Evolutionary conservation across 2,888 invertebrate genomes (phyloP).

Genomic region (Tricholauxania praeusta): DNA sequence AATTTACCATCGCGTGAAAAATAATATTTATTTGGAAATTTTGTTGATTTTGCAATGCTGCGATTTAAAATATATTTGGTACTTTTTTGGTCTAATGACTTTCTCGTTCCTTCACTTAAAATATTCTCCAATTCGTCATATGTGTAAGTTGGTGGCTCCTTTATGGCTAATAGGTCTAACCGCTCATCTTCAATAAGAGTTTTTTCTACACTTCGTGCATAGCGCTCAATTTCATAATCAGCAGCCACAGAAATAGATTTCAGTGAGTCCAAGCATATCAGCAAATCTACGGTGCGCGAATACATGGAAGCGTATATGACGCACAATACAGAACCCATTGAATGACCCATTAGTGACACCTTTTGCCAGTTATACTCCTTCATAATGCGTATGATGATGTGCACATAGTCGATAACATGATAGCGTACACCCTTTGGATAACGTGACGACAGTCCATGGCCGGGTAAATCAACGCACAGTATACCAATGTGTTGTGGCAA

Average conservation of each 20-base stretch:
- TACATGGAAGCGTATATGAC: conserved; percentile 73
- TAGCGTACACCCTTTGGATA: conserved; percentile 72
- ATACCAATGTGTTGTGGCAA: conserved; percentile 69
- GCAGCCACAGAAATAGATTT: too few relatives aligned
- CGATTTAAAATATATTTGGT: conserved; percentile 70
- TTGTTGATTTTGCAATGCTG: conserved; percentile 69
- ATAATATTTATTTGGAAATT: conserved; percentile 71
- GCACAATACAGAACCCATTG: conserved; percentile 73
- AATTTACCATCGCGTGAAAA: conserved; percentile 50
- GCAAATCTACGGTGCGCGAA: conserved; percentile 57
- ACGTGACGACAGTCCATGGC: conserved; percentile 77
- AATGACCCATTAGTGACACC: conserved; percentile 76
- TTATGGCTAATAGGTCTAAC: conserved; percentile 42
- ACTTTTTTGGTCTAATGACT: conserved; percentile 71
- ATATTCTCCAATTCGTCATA: conserved; percentile 72
- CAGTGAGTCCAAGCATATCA: conserved; percentile 55
- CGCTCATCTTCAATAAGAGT: conserved; percentile 66
- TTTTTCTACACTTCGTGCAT: conserved; percentile 55
- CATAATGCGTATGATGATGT: conserved; percentile 70
- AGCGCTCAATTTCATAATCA: too few relatives aligned
- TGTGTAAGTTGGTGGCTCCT: conserved; percentile 72
- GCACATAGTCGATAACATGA: conserved; percentile 61
- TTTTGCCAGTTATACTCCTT: conserved; percentile 76
- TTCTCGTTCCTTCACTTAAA: conserved; percentile 70
- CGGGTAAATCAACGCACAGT: conserved; percentile 76